These are phyloP conservation scores for Mya arenaria DNA, from an alignment of 1,140 invertebrate genomes.

Conservation along the genomic window DNA sequence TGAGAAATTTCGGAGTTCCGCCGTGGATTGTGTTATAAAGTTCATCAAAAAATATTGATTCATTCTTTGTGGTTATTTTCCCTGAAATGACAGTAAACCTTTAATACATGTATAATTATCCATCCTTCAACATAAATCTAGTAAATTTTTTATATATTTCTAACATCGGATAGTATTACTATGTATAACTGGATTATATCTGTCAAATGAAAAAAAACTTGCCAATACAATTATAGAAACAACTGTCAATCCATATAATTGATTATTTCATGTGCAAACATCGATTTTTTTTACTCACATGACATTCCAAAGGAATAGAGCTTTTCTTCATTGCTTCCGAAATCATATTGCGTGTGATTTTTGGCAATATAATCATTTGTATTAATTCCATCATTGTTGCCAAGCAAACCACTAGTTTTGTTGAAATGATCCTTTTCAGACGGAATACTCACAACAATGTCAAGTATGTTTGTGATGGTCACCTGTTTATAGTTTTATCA, in stretches of 20 bases:
- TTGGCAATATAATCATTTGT: background rate
- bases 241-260: no score
- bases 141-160: no score
- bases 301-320: background rate
- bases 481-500: background rate
- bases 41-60: no score
- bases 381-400: background rate
- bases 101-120: no score
- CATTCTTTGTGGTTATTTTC: no score
- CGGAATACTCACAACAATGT: background rate
- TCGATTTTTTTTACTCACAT: background rate
- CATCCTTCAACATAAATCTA: no score
- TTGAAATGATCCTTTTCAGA: background rate
- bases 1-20: background rate
- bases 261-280: no score
- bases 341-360: background rate
- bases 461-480: background rate
- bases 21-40: background rate
- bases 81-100: no score
- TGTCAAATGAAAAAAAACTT: no score
- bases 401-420: background rate
- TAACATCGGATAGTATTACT: no score
- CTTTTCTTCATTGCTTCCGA: background rate
- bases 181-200: no score
- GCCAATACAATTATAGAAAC: no score